These are phyloP conservation scores for Saturnia japonica DNA, from an alignment of 2,888 invertebrate species.

Conservation along the genomic window DNA sequence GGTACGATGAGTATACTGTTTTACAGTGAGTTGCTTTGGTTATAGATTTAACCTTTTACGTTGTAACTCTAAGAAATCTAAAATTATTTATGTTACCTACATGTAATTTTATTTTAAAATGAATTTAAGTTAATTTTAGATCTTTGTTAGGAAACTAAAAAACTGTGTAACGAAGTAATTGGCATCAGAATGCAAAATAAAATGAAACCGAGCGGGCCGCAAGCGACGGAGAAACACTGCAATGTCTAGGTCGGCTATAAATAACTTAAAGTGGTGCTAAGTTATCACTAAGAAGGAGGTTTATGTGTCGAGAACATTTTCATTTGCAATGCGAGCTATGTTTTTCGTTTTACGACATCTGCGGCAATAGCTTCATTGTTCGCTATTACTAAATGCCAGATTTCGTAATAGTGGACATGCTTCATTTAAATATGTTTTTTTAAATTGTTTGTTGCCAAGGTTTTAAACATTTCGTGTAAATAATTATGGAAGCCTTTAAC, in stretches of 20 bases:
- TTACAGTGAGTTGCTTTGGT: neutral
- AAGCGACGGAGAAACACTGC: slow-evolving; percentile 1
- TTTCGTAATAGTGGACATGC: neutral
- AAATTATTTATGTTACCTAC: neutral
- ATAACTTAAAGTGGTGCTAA: slow-evolving; percentile 13
- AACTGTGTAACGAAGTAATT: neutral
- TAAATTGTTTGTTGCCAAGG: too few relatives aligned
- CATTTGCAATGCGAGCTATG: neutral
- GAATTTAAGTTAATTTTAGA: neutral
- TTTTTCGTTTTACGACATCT: slow-evolving; percentile 3
- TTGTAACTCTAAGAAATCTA: neutral
- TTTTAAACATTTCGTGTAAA: too few relatives aligned
- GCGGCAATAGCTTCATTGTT: slow-evolving; percentile 8
- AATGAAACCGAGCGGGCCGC: neutral
- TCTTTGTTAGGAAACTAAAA: neutral
- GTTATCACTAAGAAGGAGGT: slow-evolving; percentile 15
- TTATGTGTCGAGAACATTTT: slow-evolving; percentile 13
- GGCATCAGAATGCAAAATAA: slow-evolving; percentile 7
- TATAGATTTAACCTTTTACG: neutral
- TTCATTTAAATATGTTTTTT: neutral
- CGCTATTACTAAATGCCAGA: neutral
- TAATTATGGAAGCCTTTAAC: neutral
- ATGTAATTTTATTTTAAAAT: too few relatives aligned
- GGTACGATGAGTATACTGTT: neutral
- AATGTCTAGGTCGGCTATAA: slow-evolving; percentile 15